Evolutionary conservation across 2,113 vertebrate genomes (phyloP).

Genomic region (Gallinago undulata): DNA sequence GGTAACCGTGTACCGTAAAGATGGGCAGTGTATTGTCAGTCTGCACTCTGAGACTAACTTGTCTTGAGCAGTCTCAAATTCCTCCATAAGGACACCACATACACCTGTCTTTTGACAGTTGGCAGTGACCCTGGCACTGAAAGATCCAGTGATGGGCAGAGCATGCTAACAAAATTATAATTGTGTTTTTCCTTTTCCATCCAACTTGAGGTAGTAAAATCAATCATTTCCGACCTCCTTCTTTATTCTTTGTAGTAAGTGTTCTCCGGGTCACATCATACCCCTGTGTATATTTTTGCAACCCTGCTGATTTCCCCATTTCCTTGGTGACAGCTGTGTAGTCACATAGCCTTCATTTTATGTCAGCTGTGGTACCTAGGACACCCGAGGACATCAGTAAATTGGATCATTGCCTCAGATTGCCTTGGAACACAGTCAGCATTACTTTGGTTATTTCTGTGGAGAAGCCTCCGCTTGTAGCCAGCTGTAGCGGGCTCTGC

Average conservation of each 20-base stretch:
- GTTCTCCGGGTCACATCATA: background rate
- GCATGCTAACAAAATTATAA: background rate
- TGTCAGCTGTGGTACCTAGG: background rate
- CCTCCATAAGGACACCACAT: fast-evolving
- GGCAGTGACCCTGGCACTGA: background rate
- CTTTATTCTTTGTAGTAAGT: background rate
- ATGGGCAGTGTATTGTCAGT: background rate
- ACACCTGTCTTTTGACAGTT: background rate
- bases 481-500: background rate
- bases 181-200: background rate
- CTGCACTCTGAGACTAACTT: background rate
- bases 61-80: background rate
- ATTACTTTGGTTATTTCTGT: background rate
- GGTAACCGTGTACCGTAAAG: background rate
- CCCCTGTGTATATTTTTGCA: background rate
- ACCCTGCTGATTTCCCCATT: background rate
- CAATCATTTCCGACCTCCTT: background rate
- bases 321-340: background rate
- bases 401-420: conserved; percentile 25
- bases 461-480: background rate
- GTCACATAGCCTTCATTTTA: conserved; percentile 4
- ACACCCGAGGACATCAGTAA: background rate
- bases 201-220: background rate
- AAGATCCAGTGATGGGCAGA: background rate
- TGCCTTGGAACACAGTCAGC: background rate